Base-by-base conservation (phyloP, 2,797 vertebrate species). In the Lacerta agilis region DNA sequence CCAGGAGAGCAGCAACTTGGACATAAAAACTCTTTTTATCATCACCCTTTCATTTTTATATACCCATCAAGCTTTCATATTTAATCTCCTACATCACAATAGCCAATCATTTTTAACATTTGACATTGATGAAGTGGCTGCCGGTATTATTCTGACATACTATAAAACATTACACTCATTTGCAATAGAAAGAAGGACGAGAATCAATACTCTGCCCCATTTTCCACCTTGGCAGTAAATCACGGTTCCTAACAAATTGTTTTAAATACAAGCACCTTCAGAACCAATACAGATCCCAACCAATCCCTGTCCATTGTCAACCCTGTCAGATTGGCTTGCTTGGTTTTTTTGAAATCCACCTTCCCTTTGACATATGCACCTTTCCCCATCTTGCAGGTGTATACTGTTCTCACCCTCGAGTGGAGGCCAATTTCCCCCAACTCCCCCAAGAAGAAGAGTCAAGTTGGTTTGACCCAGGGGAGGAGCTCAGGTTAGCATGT, bases 161-260 rank as follows among this genome's bases (percentile, higher is more conserved):
- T 97, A 97, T 97, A 97, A 97, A 97, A 97, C 97, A 97, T 97
- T 96, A 97, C 96, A 97, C 95, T 96, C 96, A 97, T 97, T 97
- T 97, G 97, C 95, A 96, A 96, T 95, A 97, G 97, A 96, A 97
- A 97, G 96, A 97, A 97, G 97, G 97, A 97, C 95, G 95, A 95
- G 96, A 97, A 98, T 98, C 97, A 95, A 98, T 97, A 97, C 96
- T 86, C 95, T 88, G 96, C 94, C 96, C 97, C 95, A 95, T 97
- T 97, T 97, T 96, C 95, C 95, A 96, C 96, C 5, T 58, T 76
- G 88, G 95, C 96, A 75, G 96, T 97, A 97, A 97, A 97, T 97
- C 96, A 97, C 0, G 79, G 95, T 94, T 95, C 95, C 96, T 97
- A 97, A 97, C 96, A 97, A 97, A 97, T 97, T 96, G 96, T 95